Evolutionary conservation across 2,113 vertebrate genomes (phyloP).

Genomic region (Elaphurus davidianus): DNA sequence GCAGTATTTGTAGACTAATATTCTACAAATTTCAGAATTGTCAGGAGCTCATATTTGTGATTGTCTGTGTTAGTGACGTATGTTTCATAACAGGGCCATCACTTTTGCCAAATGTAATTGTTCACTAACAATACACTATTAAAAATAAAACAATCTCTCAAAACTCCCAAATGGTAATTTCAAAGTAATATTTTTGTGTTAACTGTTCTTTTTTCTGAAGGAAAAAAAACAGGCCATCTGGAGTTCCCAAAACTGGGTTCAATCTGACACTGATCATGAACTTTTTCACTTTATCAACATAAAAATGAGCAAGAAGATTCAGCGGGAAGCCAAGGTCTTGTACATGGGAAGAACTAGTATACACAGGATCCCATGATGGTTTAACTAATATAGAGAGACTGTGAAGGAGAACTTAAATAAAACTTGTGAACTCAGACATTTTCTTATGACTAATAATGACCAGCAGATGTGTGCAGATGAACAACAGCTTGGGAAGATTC

Average conservation of each 20-base stretch:
- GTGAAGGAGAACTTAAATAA: slow-evolving; percentile 19
- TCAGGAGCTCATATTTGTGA: neutral
- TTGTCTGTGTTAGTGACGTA: neutral
- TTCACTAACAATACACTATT: neutral
- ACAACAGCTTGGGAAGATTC: slow-evolving; percentile 29
- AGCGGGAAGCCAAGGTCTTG: neutral
- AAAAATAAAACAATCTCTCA: neutral
- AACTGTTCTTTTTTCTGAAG: neutral
- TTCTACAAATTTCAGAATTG: neutral
- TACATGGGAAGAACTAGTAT: neutral
- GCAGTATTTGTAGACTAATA: neutral
- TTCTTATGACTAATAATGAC: slow-evolving; percentile 49
- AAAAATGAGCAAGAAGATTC: neutral
- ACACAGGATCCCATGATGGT: neutral
- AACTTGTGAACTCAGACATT: slow-evolving; percentile 33
- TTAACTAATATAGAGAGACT: neutral
- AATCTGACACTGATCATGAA: neutral
- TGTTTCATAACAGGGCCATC: neutral
- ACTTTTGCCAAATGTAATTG: neutral
- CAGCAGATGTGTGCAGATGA: slow-evolving; percentile 54
- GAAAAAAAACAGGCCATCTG: neutral
- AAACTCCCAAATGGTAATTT: neutral
- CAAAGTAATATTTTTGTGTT: neutral
- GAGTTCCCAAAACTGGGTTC: neutral
- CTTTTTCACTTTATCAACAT: neutral